These are phyloP conservation scores for Pandemis corylana DNA, from an alignment of 2,888 invertebrate species.

Conservation along the genomic window DNA sequence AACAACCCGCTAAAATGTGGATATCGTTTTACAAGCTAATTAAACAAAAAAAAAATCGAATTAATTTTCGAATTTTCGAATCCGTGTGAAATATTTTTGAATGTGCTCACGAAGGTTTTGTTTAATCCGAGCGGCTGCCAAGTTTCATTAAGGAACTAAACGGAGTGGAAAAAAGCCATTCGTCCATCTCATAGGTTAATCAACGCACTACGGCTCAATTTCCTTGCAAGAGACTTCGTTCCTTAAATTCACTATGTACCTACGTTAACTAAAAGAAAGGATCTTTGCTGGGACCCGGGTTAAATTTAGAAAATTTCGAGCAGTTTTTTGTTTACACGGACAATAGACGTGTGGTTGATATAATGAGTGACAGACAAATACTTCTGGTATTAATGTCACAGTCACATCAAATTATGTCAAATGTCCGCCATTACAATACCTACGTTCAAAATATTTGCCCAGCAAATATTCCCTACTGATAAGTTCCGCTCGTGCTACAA, in stretches of 20 bases:
- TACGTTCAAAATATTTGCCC: conserved; percentile 70
- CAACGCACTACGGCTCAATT: conserved; percentile 24
- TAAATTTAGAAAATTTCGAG: background rate
- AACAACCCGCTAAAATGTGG: background rate
- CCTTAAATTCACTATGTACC: background rate
- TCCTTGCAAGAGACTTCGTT: conserved; percentile 1
- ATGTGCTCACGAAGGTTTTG: background rate
- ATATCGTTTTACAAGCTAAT: background rate
- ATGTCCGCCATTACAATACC: conserved; percentile 20
- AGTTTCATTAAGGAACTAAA: conserved; percentile 5
- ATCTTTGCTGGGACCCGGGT: no score
- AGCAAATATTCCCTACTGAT: conserved; percentile 67
- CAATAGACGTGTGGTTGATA: no score
- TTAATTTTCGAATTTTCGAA: background rate
- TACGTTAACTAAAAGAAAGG: no score
- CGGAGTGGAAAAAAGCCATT: conserved; percentile 11
- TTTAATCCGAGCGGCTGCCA: background rate
- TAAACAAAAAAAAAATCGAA: background rate
- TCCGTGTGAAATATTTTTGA: background rate
- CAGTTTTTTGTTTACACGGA: background rate
- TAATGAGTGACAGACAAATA: background rate
- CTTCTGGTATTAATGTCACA: conserved; percentile 17
- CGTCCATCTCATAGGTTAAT: conserved; percentile 18
- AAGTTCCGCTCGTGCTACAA: conserved; percentile 69
- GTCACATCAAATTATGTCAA: conserved; percentile 9